A percentile compares a stretch with the other conserved stretches of the same genome.
phyloP scores from a whole-genome alignment of 2,888 invertebrate genomes.

The Salpingus planirostris region DNA sequence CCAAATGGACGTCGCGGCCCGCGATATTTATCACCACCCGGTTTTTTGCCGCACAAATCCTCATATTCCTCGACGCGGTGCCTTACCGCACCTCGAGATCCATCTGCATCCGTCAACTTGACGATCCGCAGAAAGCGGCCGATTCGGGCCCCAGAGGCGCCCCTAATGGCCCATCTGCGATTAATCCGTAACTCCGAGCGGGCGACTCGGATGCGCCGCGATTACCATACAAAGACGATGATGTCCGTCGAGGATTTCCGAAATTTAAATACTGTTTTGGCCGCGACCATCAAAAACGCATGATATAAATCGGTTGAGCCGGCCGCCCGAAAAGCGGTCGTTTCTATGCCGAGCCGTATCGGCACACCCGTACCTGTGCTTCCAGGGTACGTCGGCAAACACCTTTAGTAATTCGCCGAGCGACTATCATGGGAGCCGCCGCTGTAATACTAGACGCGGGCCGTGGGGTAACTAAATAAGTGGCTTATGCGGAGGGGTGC shows the following conservation, averaged over 20 bases:
- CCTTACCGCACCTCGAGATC: no score
- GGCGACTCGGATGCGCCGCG: no score
- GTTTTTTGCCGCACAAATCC: no score
- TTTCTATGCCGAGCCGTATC: constrained; percentile 17
- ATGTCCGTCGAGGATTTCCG: no score
- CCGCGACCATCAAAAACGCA: constrained; percentile 19
- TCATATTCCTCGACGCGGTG: no score
- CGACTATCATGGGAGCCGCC: no score
- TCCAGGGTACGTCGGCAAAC: constrained; percentile 1
- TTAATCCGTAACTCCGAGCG: no score
- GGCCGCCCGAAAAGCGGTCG: constrained; percentile 9
- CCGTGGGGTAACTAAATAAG: constrained; percentile 21
- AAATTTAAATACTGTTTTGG: constrained; percentile 14
- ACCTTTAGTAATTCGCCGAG: constrained; percentile 6
- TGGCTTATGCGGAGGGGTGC: constrained; percentile 18
- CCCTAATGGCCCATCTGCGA: no score
- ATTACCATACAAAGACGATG: no score
- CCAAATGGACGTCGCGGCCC: constrained; percentile 34
- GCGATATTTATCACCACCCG: constrained; percentile 28
- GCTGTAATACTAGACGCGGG: constrained; percentile 28
- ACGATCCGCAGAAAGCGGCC: no score
- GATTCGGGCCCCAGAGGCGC: no score
- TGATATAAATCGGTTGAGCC: constrained; percentile 18
- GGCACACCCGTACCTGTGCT: constrained; percentile 17
- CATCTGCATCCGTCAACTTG: no score